Conservation (phyloP, 2,113 vertebrate genomes). For the Recurvirostra avosetta region DNA sequence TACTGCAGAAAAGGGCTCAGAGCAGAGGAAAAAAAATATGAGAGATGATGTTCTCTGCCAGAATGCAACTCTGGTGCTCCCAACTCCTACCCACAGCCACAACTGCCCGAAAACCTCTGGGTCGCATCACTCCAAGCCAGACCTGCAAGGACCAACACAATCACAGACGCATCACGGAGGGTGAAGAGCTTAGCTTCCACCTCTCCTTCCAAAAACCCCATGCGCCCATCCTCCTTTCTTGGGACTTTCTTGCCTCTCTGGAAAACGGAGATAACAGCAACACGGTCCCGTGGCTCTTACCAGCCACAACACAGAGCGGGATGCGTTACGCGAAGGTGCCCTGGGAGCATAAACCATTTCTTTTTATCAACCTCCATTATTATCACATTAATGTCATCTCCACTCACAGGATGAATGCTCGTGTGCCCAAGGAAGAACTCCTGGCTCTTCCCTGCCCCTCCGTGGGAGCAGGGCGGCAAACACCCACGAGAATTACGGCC, state of each 20-base stretch:
- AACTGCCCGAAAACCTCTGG: not conserved
- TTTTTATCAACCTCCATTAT: not conserved
- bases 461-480: not conserved
- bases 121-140: not conserved
- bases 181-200: not conserved
- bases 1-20: not conserved
- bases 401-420: not conserved
- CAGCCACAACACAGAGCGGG: rapidly evolving
- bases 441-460: not conserved
- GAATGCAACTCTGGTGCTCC: not conserved
- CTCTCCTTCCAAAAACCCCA: not conserved
- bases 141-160: not conserved
- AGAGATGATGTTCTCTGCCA: not conserved
- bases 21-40: not conserved
- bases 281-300: rapidly evolving
- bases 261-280: not conserved
- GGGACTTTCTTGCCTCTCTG: not conserved
- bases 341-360: not conserved
- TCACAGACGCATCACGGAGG: rapidly evolving
- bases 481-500: not conserved
- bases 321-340: not conserved
- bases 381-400: not conserved
- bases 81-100: not conserved
- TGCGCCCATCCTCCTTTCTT: not conserved
- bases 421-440: not conserved